A percentile compares a stretch with the other conserved stretches of the same genome.
Conservation (phyloP, 2,888 invertebrate species). For the Drosophila anceps region DNA sequence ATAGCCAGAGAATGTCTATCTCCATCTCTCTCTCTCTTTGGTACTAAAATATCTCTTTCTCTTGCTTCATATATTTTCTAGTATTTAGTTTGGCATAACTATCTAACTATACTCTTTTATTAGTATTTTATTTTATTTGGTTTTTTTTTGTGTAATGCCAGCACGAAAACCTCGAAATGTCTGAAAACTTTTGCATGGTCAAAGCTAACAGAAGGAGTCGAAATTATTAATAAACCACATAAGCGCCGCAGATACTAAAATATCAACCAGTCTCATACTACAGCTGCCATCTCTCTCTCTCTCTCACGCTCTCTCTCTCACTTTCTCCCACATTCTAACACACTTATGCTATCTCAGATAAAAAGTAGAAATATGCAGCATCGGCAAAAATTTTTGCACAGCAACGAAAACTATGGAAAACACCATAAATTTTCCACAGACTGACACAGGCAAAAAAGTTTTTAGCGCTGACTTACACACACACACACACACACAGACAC, state of each 20-base stretch:
- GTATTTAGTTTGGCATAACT: not conserved
- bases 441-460: constrained; percentile 55
- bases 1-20: not conserved
- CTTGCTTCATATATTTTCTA: not conserved
- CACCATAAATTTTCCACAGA: constrained; percentile 74
- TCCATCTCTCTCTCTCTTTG: not conserved
- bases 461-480: constrained; percentile 46
- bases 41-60: not conserved
- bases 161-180: constrained; percentile 22
- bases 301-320: not conserved
- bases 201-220: constrained; percentile 41
- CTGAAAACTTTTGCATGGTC: constrained; percentile 39
- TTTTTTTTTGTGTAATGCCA: not conserved
- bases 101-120: constrained; percentile 1
- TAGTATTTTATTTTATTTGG: not conserved
- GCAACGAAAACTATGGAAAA: constrained; percentile 72
- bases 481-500: constrained; percentile 20
- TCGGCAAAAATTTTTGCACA: constrained; percentile 67
- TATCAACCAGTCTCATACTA: constrained; percentile 38
- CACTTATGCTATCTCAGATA: constrained; percentile 35
- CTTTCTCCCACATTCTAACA: not conserved
- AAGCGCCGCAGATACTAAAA: constrained; percentile 30
- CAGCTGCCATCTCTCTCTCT: not conserved
- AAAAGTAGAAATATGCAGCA: constrained; percentile 74
- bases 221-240: constrained; percentile 76